Conservation (phyloP, 92 coral and sea anemone species). For the Porites lobata region DNA sequence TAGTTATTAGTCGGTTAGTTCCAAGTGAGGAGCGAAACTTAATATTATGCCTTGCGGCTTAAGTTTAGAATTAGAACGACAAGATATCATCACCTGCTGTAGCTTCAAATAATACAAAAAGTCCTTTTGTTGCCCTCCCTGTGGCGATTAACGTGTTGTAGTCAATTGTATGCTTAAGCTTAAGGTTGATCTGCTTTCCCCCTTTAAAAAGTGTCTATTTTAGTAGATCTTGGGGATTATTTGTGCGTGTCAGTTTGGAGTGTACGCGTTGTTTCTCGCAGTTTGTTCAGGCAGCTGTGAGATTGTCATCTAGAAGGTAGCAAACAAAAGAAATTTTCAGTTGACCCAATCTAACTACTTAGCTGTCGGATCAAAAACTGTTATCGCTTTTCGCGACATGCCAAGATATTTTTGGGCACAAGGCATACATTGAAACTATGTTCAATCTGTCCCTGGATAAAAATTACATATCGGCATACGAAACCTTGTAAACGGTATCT, state of each 20-base stretch:
- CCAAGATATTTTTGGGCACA: not conserved
- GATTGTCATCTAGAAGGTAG: conserved; percentile 4
- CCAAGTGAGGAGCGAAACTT: conserved; percentile 1
- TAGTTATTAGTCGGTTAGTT: conserved; percentile 27
- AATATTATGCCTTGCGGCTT: conserved; percentile 22
- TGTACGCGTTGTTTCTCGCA: not conserved
- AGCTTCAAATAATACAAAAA: not conserved
- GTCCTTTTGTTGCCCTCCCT: not conserved
- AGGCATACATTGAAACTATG: conserved; percentile 5
- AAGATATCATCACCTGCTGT: conserved; percentile 37
- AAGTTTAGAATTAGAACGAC: conserved; percentile 13
- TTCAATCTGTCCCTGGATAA: conserved; percentile 4
- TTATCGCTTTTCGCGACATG: not conserved
- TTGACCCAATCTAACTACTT: not conserved
- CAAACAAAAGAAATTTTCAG: not conserved
- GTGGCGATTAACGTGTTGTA: conserved; percentile 18
- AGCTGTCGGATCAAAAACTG: conserved; percentile 20
- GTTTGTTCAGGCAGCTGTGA: conserved; percentile 23
- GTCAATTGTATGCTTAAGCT: not conserved
- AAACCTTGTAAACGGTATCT: conserved; percentile 14
- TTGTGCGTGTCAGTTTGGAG: conserved; percentile 7
- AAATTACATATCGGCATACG: conserved; percentile 28
- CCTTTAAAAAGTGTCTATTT: not conserved
- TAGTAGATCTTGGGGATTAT: not conserved
- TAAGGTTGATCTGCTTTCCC: not conserved